phyloP scores from a whole-genome alignment of 53 echinoderm and acorn worm genomes.

The Stichopus horrens region DNA sequence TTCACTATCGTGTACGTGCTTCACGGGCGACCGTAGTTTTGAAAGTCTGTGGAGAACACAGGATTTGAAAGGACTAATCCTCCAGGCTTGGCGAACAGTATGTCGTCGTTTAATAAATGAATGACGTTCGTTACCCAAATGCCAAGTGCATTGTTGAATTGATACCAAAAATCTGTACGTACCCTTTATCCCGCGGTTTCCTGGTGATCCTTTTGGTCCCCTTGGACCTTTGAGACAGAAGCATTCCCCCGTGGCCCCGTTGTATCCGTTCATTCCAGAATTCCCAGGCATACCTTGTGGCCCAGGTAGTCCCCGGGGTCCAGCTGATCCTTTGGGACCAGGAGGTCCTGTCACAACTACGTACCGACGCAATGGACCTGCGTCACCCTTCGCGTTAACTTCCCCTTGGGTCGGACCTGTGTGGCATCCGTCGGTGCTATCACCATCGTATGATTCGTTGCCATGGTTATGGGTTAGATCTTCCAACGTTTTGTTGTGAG shows the following conservation, averaged over 20 bases:
- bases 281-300: conserved; percentile 73
- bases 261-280: conserved; percentile 79
- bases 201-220: conserved; percentile 54
- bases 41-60: no score
- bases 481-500: not conserved
- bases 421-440: not conserved
- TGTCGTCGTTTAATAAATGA: no score
- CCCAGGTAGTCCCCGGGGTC: conserved; percentile 63
- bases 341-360: conserved; percentile 21
- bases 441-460: not conserved
- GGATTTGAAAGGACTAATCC: no score
- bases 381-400: no score
- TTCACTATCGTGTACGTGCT: no score
- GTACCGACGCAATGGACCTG: not conserved
- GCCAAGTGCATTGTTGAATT: no score
- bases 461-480: not conserved
- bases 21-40: no score
- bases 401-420: not conserved
- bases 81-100: no score
- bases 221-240: conserved; percentile 58
- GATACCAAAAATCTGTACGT: not conserved
- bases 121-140: no score
- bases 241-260: conserved; percentile 58
- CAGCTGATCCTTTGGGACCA: conserved; percentile 61
- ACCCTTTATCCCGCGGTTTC: conserved; percentile 51